These are phyloP conservation scores for Cantharis rustica DNA, from an alignment of 2,888 invertebrate genomes.

Conservation along the genomic window DNA sequence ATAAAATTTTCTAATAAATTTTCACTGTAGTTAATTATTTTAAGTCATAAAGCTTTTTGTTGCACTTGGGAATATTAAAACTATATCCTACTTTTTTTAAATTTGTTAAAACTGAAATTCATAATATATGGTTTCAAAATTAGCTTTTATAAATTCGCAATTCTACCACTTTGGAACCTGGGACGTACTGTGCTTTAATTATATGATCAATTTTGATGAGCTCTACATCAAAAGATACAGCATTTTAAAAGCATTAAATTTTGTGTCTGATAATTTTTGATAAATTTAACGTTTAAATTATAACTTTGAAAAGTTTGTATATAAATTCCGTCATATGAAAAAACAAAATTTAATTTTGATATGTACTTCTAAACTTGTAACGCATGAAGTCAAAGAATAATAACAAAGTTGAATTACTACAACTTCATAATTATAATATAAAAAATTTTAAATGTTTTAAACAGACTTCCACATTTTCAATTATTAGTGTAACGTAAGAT, in stretches of 20 bases:
- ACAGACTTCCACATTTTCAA: too few species aligned
- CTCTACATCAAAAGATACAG: background rate
- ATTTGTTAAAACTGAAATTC: too few species aligned
- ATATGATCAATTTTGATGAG: background rate
- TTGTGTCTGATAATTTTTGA: background rate
- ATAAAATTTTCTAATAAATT: background rate
- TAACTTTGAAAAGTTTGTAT: background rate
- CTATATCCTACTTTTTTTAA: background rate
- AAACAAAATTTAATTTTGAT: background rate
- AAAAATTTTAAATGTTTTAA: too few species aligned
- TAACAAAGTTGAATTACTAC: too few species aligned
- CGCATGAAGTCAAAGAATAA: too few species aligned
- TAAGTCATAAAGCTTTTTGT: background rate
- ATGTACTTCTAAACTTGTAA: background rate
- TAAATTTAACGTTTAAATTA: background rate
- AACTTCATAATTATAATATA: too few species aligned
- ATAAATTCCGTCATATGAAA: background rate
- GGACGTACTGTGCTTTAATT: background rate
- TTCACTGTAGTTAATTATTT: background rate
- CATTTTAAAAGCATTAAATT: background rate
- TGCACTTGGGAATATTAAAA: background rate
- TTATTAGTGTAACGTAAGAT: too few species aligned
- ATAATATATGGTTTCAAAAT: background rate
- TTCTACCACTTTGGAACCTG: background rate
- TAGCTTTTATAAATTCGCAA: background rate